Evolutionary conservation across 2,888 invertebrate species (phyloP), one percentile per base, ranked within the genome.

Genomic region (Machimus rusticus): DNA sequence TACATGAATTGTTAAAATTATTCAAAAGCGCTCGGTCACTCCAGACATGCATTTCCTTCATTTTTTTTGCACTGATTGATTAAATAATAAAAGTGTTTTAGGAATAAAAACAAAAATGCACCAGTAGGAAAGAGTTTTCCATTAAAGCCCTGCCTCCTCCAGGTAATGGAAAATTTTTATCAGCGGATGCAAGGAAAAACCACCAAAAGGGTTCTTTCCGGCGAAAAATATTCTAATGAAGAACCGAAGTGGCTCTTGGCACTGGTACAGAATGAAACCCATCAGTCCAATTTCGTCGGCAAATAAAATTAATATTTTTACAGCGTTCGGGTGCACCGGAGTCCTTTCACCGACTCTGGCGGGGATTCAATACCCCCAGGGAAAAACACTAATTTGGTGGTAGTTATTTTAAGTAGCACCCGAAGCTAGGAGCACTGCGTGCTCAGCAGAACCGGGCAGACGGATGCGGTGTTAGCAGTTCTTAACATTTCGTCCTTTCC

Each of bases 391-490:
- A 28, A 82, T 57, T 57, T 82, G 37, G 9, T 37, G 66, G 34
- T 57, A 82, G 57, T 82, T 82, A 82, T 82, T 82, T 66, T 66
- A 82, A 82, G 82, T 82, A 57, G 55, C 39, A 19, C 37, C 57
- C 19, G 37, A 14, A 19, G 46, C 28, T 4, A 66, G 28, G 19
- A 34, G 19, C 31, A 37, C 55, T 82, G 82, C 57, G 37, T 55
- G 37, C 37, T 82, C 82, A 82, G 82, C 82, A 82, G 66, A 66
- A 82, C 12, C 43, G 37, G 23, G 34, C 37, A 51, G 66, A 37
- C 82, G 28, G 66, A 57, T 82, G 85, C 85, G 74, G 43, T 74
- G 85, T 74, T 74, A 85, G 85, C 85, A 74, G 31, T 85, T 85
- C 74, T 46, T 74, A 85, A 74, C 85, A n/a, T 85, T 85, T 85